These are phyloP conservation scores for Anolis sagrei DNA, from an alignment of 2,113 vertebrate species.

Conservation along the genomic window DNA sequence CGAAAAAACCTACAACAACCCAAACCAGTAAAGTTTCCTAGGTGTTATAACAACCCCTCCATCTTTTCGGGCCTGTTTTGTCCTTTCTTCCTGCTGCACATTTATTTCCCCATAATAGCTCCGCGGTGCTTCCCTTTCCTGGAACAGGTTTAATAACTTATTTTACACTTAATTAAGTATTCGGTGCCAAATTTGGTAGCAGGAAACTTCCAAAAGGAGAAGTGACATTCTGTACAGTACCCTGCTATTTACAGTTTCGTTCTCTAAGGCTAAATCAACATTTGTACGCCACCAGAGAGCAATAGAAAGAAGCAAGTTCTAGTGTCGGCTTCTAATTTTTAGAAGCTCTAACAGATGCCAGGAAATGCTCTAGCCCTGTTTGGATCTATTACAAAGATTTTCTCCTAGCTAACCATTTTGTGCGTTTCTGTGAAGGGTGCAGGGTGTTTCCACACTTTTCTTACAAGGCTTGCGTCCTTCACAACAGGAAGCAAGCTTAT, in stretches of 20 bases:
- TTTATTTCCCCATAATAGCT: background rate
- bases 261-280: background rate
- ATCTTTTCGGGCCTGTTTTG: background rate
- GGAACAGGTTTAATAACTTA: background rate
- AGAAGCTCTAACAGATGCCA: background rate
- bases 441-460: background rate
- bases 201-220: background rate
- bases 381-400: conserved; percentile 13
- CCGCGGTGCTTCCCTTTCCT: background rate
- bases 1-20: no score
- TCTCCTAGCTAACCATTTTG: background rate
- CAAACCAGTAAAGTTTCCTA: background rate
- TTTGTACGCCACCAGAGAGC: background rate
- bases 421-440: background rate
- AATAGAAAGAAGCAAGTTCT: background rate
- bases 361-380: conserved; percentile 10
- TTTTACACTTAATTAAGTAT: background rate
- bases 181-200: background rate
- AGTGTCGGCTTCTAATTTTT: background rate
- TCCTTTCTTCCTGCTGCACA: no score
- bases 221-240: background rate
- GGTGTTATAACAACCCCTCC: background rate
- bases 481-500: background rate
- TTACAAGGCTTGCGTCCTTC: background rate
- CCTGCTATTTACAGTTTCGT: background rate